Conservation (phyloP, 2,113 vertebrate genomes). For the Larimichthys polyactis region DNA sequence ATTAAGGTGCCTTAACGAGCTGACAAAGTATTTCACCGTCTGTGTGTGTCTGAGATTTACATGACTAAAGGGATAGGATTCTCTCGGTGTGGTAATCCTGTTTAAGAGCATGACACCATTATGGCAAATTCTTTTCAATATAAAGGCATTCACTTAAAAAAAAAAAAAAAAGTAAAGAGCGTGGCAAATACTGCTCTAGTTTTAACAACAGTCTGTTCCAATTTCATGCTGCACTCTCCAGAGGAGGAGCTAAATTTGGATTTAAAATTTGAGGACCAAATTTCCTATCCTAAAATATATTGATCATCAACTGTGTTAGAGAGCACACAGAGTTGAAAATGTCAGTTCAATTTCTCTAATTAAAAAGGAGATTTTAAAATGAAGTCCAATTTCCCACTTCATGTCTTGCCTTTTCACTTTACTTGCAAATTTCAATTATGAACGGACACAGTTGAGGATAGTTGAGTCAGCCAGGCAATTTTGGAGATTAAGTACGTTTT, state of each 20-base stretch:
- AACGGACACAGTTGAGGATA: not conserved
- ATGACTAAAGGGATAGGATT: conserved; percentile 4
- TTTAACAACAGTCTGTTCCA: conserved; percentile 2
- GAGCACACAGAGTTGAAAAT: not conserved
- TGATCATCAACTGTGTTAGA: not conserved
- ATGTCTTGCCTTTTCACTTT: not conserved
- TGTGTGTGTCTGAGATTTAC: not conserved
- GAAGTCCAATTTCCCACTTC: not conserved
- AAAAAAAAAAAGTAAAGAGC: not conserved
- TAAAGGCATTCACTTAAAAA: conserved; percentile 1
- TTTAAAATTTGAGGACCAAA: not conserved
- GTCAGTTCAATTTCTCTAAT: not conserved
- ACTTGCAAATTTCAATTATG: not conserved
- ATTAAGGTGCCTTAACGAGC: conserved; percentile 2
- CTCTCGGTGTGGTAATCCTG: conserved; percentile 24
- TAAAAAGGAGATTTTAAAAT: not conserved
- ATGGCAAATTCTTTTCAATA: conserved; percentile 17
- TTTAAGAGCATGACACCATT: conserved; percentile 24
- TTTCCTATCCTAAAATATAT: not conserved
- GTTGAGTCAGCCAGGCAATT: not conserved
- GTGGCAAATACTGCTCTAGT: conserved; percentile 8
- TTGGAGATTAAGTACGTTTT: conserved; percentile 5
- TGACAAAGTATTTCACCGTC: conserved; percentile 24
- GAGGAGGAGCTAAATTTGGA: not conserved
- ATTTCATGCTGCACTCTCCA: conserved; percentile 10